A percentile compares a stretch with the other conserved stretches of the same genome.
Conservation (phyloP, 2,888 invertebrate species). For the Epinotia bilunana region DNA sequence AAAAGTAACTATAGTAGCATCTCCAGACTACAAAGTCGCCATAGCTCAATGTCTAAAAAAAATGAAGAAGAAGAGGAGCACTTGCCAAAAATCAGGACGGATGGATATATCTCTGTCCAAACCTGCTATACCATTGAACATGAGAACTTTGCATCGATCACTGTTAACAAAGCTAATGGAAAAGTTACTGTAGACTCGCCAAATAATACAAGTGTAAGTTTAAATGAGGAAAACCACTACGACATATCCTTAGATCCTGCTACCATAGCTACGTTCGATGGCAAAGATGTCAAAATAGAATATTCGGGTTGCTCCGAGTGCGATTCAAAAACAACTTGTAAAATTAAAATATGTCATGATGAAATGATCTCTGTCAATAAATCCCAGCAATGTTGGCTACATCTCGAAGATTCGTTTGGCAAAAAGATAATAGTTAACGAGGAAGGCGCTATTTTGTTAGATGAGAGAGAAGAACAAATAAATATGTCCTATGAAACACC, state of each 20-base stretch:
- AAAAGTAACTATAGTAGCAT: constrained; percentile 55
- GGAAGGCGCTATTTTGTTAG: constrained; percentile 64
- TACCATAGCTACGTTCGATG: constrained; percentile 70
- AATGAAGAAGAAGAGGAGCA: constrained; percentile 54
- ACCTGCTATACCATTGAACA: constrained; percentile 75
- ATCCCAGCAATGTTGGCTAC: constrained; percentile 65
- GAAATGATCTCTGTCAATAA: constrained; percentile 55
- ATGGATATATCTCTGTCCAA: constrained; percentile 73
- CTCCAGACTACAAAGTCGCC: constrained; percentile 49
- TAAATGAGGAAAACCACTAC: constrained; percentile 64
- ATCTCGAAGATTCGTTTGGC: constrained; percentile 71
- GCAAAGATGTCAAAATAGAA: constrained; percentile 62
- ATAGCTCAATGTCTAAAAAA: constrained; percentile 55
- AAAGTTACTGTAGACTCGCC: constrained; percentile 70
- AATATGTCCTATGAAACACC: constrained; percentile 42
- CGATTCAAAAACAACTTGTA: constrained; percentile 63
- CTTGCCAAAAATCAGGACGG: constrained; percentile 54
- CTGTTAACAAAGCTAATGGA: constrained; percentile 67
- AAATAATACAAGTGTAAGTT: constrained; percentile 61
- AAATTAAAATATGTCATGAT: constrained; percentile 62
- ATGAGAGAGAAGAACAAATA: not conserved
- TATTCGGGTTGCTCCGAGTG: constrained; percentile 70
- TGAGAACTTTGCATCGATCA: constrained; percentile 80
- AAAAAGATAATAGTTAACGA: constrained; percentile 67
- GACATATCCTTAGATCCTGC: constrained; percentile 63